Conservation (phyloP, 1,140 invertebrate genomes). For the Centruroides sculpturatus region DNA sequence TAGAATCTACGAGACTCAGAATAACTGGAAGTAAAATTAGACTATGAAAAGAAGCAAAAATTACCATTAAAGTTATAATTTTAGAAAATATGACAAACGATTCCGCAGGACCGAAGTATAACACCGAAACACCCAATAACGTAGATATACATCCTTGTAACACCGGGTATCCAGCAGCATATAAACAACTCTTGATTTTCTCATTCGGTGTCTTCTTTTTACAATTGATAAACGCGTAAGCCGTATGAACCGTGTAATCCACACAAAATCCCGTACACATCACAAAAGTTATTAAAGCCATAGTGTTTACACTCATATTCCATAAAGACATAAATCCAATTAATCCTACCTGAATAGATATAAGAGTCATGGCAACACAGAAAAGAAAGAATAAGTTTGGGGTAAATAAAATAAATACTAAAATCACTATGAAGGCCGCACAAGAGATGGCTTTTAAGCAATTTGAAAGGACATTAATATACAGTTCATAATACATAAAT, state of each 20-base stretch:
- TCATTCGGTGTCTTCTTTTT: slow-evolving; percentile 33
- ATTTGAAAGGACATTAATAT: slow-evolving; percentile 79
- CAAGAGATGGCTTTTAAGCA: slow-evolving; percentile 46
- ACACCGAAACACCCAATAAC: slow-evolving; percentile 69
- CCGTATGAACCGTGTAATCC: slow-evolving; percentile 92
- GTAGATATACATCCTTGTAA: slow-evolving; percentile 86
- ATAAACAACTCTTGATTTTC: slow-evolving; percentile 66
- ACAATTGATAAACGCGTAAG: slow-evolving; percentile 87
- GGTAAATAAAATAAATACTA: slow-evolving; percentile 88
- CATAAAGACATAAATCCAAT: slow-evolving; percentile 91
- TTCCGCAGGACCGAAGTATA: slow-evolving; percentile 79
- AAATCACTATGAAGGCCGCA: slow-evolving; percentile 83
- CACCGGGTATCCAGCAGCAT: slow-evolving; percentile 79
- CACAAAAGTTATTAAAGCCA: slow-evolving; percentile 96
- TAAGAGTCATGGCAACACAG: slow-evolving; percentile 87
- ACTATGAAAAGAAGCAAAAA: slow-evolving; percentile 84
- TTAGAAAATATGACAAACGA: slow-evolving; percentile 96
- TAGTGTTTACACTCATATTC: slow-evolving; percentile 86
- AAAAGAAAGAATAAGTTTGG: slow-evolving; percentile 82
- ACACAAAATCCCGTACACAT: slow-evolving; percentile 98
- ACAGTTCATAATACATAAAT: slow-evolving; percentile 68
- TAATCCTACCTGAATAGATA: slow-evolving; percentile 85
- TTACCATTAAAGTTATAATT: slow-evolving; percentile 89
- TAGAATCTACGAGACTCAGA: slow-evolving; percentile 43
- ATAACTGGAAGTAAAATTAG: slow-evolving; percentile 80